Evolutionary conservation across 2,888 invertebrate genomes (phyloP).

Genomic region (Trisateles emortualis): DNA sequence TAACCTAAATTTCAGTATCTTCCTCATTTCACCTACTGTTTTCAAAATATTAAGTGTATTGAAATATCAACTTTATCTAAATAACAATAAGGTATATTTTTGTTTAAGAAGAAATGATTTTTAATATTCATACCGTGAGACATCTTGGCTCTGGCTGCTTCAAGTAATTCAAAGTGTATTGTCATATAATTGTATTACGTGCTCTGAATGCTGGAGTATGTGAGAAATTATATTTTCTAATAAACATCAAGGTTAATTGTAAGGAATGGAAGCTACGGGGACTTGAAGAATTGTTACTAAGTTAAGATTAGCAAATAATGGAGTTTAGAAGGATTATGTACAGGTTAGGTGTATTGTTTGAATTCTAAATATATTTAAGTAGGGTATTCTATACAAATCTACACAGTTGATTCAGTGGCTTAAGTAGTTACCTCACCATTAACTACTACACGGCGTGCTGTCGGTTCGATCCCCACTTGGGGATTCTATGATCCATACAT

Average conservation of each 20-base stretch:
- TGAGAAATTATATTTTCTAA: conserved; percentile 64
- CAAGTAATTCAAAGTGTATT: conserved; percentile 68
- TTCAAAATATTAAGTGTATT: background rate
- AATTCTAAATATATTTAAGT: too few relatives aligned
- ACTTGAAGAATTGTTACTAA: conserved; percentile 22
- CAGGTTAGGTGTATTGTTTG: background rate
- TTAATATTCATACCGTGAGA: conserved; percentile 68
- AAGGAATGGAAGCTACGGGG: background rate
- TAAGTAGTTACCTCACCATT: too few relatives aligned
- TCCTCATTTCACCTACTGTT: conserved; percentile 1
- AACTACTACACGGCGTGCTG: too few relatives aligned
- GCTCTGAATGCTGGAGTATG: conserved; percentile 53
- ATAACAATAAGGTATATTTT: background rate
- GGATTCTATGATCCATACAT: too few relatives aligned
- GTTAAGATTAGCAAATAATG: background rate
- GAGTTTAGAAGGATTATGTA: background rate
- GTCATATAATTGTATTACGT: conserved; percentile 74
- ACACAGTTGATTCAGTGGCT: too few relatives aligned
- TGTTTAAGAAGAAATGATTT: conserved; percentile 23
- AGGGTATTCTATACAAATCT: too few relatives aligned
- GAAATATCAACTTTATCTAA: conserved; percentile 12
- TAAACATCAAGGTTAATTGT: conserved; percentile 61
- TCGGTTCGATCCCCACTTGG: too few relatives aligned
- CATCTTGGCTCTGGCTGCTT: conserved; percentile 59
- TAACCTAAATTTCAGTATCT: conserved; percentile 32